Base-by-base conservation (phyloP, 2,797 vertebrate genomes). In the Syngnathus acus region DNA sequence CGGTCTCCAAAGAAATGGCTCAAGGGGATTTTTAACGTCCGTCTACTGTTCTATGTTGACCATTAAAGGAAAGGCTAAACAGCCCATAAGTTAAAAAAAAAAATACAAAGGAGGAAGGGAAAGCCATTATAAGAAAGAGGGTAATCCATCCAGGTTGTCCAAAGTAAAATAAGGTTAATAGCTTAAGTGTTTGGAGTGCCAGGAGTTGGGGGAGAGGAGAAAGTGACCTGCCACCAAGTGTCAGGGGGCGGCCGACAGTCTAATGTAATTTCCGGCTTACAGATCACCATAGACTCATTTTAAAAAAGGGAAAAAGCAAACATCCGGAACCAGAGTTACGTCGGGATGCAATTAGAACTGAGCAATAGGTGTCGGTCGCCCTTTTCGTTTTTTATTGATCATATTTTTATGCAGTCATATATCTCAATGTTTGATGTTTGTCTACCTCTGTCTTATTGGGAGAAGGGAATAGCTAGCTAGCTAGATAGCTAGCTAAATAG, bases 91-190 rank as follows among this genome's bases (percentile, higher is more conserved):
- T 75, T 78, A 47, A 59, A 21, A 21, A 17, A 66, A 51, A 62
- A 21, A 17, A 68, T n/a, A 69, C 55, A 48, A 65, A 64, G 47
- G 42, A 38, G 38, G 71, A 48, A 71, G 68, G 72, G 32, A 19
- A 72, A 78, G 66, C 65, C 66, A 70, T 71, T 82, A 85, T 78
- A 61, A 84, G 63, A 81, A 76, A 82, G 65, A 67, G 77, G 51
- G 64, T 72, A 74, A 84, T 88, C 71, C 74, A 79, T 83, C 65
- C 63, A 67, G 38, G 66, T 79, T 79, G 72, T 80, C 70, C 72
- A 76, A 77, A 84, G 71, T 72, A 78, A 82, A 82, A 65, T 51
- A 81, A 86, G 75, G 82, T 87, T 88, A 88, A 88, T 84, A 77
- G 82, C 79, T 80, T 83, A 82, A 88, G 74, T 87, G 81, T 82